These are phyloP conservation scores for Sceloporus tristichus DNA, from an alignment of 2,113 vertebrate genomes.

Conservation along the genomic window DNA sequence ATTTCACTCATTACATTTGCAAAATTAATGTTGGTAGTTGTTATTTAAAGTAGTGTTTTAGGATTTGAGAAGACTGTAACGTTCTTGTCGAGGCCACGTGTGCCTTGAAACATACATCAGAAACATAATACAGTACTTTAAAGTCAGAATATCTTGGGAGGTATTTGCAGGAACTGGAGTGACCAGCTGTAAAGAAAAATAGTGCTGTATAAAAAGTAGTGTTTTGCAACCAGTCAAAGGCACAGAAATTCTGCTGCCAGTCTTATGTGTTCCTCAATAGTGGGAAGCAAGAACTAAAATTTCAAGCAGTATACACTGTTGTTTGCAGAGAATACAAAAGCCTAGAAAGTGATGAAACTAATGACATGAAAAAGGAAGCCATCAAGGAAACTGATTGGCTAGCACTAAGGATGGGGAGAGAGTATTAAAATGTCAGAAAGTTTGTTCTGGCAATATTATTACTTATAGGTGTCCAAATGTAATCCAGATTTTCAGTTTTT, in stretches of 20 bases:
- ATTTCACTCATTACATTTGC: not conserved
- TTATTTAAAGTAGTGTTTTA: not conserved
- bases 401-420: not conserved
- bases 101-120: constrained; percentile 47
- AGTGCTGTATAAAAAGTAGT: not conserved
- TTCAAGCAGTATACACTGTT: constrained; percentile 59
- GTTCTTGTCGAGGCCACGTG: not conserved
- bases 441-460: not conserved
- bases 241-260: not conserved
- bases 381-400: constrained; percentile 16
- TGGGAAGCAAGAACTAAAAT: constrained; percentile 50
- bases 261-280: constrained; percentile 4
- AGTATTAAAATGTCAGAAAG: not conserved
- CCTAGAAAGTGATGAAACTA: constrained; percentile 17
- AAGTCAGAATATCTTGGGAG: constrained; percentile 49
- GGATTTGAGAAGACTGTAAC: constrained; percentile 23
- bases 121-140: constrained; percentile 65
- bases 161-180: not conserved
- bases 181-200: not conserved
- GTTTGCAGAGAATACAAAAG: constrained; percentile 56
- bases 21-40: not conserved
- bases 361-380: constrained; percentile 35
- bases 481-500: constrained; percentile 6
- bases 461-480: not conserved
- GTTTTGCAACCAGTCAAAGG: not conserved